phyloP scores from a whole-genome alignment of 1,140 invertebrate genomes.

The Xylocopa sonorina region DNA sequence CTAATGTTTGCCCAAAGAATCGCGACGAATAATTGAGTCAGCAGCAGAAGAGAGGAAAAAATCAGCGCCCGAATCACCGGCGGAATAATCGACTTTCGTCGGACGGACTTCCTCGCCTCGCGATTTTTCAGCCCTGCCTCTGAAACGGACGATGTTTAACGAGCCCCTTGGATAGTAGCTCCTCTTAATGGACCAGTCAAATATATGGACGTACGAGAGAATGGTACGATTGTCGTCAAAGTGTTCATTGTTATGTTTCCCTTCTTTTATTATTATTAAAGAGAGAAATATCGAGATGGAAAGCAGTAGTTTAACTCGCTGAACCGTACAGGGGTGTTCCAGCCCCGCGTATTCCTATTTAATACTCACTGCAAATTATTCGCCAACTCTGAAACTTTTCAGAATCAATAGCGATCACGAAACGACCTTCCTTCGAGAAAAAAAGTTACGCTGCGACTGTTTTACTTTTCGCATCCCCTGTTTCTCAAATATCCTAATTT shows the following conservation, averaged over 20 bases:
- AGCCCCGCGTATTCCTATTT: too few species aligned
- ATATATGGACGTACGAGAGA: background rate
- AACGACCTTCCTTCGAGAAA: too few species aligned
- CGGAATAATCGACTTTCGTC: slow-evolving; percentile 73
- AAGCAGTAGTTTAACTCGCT: too few species aligned
- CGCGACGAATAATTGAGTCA: slow-evolving; percentile 79
- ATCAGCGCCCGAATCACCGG: slow-evolving; percentile 66
- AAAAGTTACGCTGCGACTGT: too few species aligned
- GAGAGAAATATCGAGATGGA: too few species aligned
- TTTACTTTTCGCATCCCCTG: too few species aligned
- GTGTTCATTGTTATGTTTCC: background rate
- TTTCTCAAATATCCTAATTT: too few species aligned
- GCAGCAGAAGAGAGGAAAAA: slow-evolving; percentile 62
- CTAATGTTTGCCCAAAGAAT: slow-evolving; percentile 82
- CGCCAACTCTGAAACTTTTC: too few species aligned
- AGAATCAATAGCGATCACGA: too few species aligned
- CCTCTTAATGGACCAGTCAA: slow-evolving; percentile 6
- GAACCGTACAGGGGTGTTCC: too few species aligned
- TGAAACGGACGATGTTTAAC: slow-evolving; percentile 34
- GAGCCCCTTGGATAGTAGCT: slow-evolving; percentile 14
- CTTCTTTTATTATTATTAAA: too few species aligned
- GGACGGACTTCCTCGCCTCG: slow-evolving; percentile 51
- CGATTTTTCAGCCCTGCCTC: slow-evolving; percentile 40
- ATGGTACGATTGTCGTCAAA: background rate
- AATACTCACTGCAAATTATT: too few species aligned